Base-by-base conservation (phyloP, 2,888 invertebrate genomes). In the Nemurella pictetii region DNA sequence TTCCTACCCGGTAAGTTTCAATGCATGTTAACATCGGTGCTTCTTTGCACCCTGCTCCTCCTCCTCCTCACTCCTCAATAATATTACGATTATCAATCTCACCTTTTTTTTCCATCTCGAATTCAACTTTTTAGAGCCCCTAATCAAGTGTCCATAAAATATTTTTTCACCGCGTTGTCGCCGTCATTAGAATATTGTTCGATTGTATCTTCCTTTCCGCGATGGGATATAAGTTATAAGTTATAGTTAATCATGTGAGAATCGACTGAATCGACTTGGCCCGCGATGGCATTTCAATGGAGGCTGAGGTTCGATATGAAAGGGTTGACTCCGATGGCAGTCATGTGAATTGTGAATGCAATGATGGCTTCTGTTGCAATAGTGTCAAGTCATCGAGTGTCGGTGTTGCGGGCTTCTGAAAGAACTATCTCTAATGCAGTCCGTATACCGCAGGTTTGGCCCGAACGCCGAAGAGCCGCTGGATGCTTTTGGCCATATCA, bases 401-500 rank as follows among this genome's bases (percentile, higher is more conserved):
- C 72, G 55, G 82, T 72, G 81, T 30, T 26, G 73, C 26, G 28
- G 72, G 72, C 82, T 78, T 78, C 78, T 78, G 78, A 78, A 78
- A 78, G 78, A 78, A 78, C 26, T 29, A 29, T 7, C 78, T 78
- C 28, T 78, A 29, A 78, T 78, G 78, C 29, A 75, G 75, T 75
- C 75, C 15, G 26, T 28, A 12, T 55, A 1, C 20, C 55, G 55
- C 2, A 55, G 55, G 55, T 55, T 55, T 55, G 75, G 75, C 75
- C 75, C 28, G 3, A 12, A 7, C 20, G 35, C 36, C 81, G 26
- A 81, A 81, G 82, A 72, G 81, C 27, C 28, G 26, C 72, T 7
- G 55, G 55, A 73, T 25, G 83, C 82, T 84, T 85, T 85, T 83
- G 85, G 86, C 85, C 86, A 75, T 85, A 85, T 86, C 85, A 86